Conservation (phyloP, 1,140 invertebrate species). For the Drosophila ogumai region DNA sequence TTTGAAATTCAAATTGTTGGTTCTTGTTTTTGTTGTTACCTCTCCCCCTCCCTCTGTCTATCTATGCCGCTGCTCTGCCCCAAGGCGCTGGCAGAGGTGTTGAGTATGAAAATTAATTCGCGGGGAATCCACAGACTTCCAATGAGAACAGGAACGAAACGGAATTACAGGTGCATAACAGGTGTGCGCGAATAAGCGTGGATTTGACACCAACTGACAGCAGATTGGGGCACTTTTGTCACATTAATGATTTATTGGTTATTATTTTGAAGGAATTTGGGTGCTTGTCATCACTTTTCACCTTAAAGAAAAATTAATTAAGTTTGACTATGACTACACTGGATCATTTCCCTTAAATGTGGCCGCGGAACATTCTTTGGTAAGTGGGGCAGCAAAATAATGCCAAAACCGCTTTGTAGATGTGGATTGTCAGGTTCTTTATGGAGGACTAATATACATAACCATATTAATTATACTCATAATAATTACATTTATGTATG, state of each 20-base stretch:
- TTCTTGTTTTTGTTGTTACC: slow-evolving; percentile 12
- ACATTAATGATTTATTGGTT: slow-evolving; percentile 42
- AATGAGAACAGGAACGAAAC: slow-evolving; percentile 2
- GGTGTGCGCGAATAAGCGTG: slow-evolving; percentile 3
- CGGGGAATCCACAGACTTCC: slow-evolving; percentile 18
- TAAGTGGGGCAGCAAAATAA: not conserved
- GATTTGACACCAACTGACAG: slow-evolving; percentile 17
- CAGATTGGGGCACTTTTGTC: slow-evolving; percentile 27
- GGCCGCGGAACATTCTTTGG: not conserved
- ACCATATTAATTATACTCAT: not conserved
- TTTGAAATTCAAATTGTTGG: slow-evolving; percentile 30
- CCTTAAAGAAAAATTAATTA: not conserved
- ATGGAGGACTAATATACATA: not conserved
- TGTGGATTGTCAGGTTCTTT: not conserved
- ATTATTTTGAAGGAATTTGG: slow-evolving; percentile 5
- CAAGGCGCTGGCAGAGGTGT: slow-evolving; percentile 22
- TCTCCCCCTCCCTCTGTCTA: not conserved
- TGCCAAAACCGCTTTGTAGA: not conserved
- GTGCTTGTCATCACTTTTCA: not conserved
- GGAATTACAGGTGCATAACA: slow-evolving; percentile 18
- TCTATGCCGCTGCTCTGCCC: slow-evolving; percentile 14
- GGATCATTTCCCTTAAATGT: not conserved
- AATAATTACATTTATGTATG: not conserved
- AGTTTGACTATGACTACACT: not conserved
- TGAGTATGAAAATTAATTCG: slow-evolving; percentile 48